phyloP scores from a whole-genome alignment of 2,888 invertebrate genomes.

The Poecilobothrus nobilitatus region DNA sequence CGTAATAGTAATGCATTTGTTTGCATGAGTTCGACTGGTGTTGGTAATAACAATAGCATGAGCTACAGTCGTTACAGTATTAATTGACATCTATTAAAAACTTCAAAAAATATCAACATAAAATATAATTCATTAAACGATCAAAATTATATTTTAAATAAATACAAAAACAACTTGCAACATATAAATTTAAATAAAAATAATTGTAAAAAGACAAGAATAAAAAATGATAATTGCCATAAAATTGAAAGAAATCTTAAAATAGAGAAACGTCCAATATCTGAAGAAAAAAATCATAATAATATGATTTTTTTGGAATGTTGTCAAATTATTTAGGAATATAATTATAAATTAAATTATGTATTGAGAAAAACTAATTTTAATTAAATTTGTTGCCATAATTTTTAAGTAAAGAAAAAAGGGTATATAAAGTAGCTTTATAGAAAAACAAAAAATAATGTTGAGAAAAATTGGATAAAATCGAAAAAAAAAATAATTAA shows the following conservation, averaged over 20 bases:
- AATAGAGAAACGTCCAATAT: slow-evolving; percentile 16
- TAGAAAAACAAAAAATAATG: too few species aligned
- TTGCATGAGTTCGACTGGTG: slow-evolving; percentile 13
- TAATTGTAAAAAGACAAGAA: too few species aligned
- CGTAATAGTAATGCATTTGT: slow-evolving; percentile 49
- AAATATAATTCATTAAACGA: neutral
- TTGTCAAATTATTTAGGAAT: slow-evolving; percentile 23
- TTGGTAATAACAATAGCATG: slow-evolving; percentile 27
- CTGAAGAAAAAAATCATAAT: slow-evolving; percentile 19
- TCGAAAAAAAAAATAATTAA: too few species aligned
- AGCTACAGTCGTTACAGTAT: slow-evolving; percentile 25
- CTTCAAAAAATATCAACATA: neutral
- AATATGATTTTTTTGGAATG: slow-evolving; percentile 20
- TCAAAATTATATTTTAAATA: neutral
- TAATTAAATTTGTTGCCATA: neutral
- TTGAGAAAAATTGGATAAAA: too few species aligned
- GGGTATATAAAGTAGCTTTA: too few species aligned
- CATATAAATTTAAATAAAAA: too few species aligned
- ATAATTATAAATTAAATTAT: slow-evolving; percentile 8
- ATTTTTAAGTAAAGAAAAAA: neutral
- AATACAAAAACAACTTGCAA: neutral
- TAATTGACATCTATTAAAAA: slow-evolving; percentile 24
- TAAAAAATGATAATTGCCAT: neutral
- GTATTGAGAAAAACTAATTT: neutral
- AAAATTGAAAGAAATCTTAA: neutral